These are phyloP conservation scores for Heliangelus exortis DNA, from an alignment of 2,797 vertebrate species.

Conservation along the genomic window DNA sequence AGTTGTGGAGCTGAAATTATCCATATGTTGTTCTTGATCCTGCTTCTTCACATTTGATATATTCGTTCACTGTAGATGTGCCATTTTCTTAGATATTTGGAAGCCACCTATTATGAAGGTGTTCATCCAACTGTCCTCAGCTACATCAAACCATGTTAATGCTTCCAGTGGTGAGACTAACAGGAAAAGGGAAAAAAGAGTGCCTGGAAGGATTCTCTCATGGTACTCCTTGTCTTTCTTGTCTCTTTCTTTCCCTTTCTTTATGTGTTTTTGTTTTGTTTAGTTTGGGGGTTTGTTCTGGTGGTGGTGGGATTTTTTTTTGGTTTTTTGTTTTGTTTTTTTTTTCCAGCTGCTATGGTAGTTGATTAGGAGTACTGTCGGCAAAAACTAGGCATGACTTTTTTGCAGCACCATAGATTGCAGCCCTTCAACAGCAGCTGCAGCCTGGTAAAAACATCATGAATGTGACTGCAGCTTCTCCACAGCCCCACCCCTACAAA, in stretches of 20 bases:
- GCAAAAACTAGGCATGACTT: background rate
- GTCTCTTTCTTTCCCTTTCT: background rate
- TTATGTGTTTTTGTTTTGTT: too few relatives aligned
- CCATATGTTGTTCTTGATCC: background rate
- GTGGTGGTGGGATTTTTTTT: too few relatives aligned
- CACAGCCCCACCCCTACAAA: background rate
- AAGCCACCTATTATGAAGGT: fast-evolving
- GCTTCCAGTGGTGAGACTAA: background rate
- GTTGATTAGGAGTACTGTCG: background rate
- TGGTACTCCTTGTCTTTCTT: background rate
- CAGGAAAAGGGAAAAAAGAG: background rate
- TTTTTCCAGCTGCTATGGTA: background rate
- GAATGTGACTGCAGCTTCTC: background rate
- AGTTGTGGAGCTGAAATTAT: background rate
- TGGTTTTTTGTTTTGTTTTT: background rate
- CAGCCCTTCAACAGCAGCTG: background rate
- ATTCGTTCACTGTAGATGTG: background rate
- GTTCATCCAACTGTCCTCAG: background rate
- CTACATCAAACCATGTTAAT: background rate
- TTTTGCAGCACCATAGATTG: background rate
- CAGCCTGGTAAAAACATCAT: background rate
- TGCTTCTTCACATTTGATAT: background rate
- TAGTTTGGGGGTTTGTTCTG: background rate
- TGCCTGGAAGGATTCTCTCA: background rate
- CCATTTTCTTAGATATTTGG: background rate